These are phyloP conservation scores for Hypsibius dujardini DNA, from an alignment of 1,140 invertebrate genomes.

Conservation along the genomic window DNA sequence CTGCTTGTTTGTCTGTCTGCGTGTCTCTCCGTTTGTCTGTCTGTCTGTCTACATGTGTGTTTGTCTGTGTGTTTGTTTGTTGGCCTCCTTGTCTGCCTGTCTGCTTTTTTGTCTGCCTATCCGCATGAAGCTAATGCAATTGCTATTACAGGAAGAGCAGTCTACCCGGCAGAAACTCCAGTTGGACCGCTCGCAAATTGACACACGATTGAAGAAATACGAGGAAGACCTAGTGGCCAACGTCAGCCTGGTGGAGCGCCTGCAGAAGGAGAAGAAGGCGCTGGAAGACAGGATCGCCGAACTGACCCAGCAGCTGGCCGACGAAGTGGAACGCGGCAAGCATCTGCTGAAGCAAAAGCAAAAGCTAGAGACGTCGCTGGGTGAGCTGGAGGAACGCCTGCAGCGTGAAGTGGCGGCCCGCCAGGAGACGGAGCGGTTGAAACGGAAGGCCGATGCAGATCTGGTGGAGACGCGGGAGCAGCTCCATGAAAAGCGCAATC, in stretches of 20 bases:
- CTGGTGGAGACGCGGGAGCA: constrained; percentile 78
- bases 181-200: constrained; percentile 82
- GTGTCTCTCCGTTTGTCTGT: no score
- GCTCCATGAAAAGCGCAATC: constrained; percentile 58
- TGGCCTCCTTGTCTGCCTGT: no score
- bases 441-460: constrained; percentile 55
- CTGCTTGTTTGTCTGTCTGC: no score
- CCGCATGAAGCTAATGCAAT: no score
- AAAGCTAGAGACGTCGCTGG: constrained; percentile 86
- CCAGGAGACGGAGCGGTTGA: constrained; percentile 77
- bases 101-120: no score
- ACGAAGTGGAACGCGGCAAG: constrained; percentile 95
- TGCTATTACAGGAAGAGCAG: constrained; percentile 56
- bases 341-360: constrained; percentile 80
- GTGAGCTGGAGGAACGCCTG: constrained; percentile 76
- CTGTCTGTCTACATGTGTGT: no score
- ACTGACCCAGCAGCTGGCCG: constrained; percentile 69
- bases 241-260: constrained; percentile 38
- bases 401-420: constrained; percentile 61
- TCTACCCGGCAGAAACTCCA: constrained; percentile 85
- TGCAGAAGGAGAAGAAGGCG: constrained; percentile 78
- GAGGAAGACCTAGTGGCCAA: constrained; percentile 79
- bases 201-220: constrained; percentile 82
- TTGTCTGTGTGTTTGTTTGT: no score
- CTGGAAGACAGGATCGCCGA: constrained; percentile 80